Percentiles rank a stretch among this genome's conserved stretches.
Evolutionary conservation across 2,113 vertebrate genomes (phyloP).

Genomic region (cat (Felis catus)): F.catus_Fca126_mat1.0 CM031411.1:9398001-9398500

Average conservation of each 20-base stretch:
- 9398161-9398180: not conserved
- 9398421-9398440: not conserved
- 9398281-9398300: conserved; percentile 22
- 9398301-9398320: conserved; percentile 5
- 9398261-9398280: conserved; percentile 40
- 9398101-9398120: not conserved
- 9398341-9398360: not conserved
- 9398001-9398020: conserved; percentile 51
- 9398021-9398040: conserved; percentile 34
- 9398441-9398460: not conserved
- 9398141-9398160: not conserved
- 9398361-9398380: not conserved
- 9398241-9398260: not conserved
- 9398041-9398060: conserved; percentile 34
- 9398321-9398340: conserved; percentile 32
- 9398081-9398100: not conserved
- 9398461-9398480: not conserved
- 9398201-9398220: conserved; percentile 12
- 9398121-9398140: not conserved
- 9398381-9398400: not conserved
- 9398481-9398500: not conserved
- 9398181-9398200: conserved; percentile 18
- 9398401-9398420: not conserved
- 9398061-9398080: conserved; percentile 4
- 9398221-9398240: not conserved